phyloP scores from a whole-genome alignment of 2,113 vertebrate species.

The Uria aalge region DNA sequence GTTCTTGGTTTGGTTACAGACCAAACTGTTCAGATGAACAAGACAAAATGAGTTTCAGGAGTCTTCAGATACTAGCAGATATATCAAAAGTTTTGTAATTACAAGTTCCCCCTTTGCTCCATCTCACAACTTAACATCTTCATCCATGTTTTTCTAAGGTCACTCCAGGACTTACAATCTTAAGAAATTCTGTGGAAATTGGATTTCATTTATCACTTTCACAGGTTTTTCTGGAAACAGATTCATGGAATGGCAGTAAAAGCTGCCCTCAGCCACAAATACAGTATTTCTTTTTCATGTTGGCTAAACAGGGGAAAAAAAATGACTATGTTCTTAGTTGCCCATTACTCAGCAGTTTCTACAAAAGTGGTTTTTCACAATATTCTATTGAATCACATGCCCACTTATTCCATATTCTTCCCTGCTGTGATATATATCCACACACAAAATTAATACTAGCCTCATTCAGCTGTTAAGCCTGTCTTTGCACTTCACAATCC shows the following conservation, averaged over 20 bases:
- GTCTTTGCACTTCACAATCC: neutral
- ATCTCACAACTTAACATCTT: neutral
- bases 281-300: neutral
- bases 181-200: neutral
- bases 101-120: neutral
- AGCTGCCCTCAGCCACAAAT: neutral
- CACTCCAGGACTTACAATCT: neutral
- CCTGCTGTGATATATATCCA: neutral
- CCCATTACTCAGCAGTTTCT: neutral
- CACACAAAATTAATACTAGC: neutral
- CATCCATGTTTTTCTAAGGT: neutral
- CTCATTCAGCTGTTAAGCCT: neutral
- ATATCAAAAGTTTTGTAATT: neutral
- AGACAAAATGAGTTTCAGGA: neutral
- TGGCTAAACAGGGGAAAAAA: neutral
- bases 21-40: neutral
- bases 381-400: neutral
- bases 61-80: neutral
- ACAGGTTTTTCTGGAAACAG: neutral
- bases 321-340: accelerated
- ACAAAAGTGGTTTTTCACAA: neutral
- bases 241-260: neutral
- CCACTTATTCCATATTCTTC: neutral
- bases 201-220: neutral
- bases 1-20: neutral